A percentile compares a stretch with the other conserved stretches of the same genome.
Conservation (phyloP, 2,797 vertebrate genomes). For the Pipistrellus kuhlii region DNA sequence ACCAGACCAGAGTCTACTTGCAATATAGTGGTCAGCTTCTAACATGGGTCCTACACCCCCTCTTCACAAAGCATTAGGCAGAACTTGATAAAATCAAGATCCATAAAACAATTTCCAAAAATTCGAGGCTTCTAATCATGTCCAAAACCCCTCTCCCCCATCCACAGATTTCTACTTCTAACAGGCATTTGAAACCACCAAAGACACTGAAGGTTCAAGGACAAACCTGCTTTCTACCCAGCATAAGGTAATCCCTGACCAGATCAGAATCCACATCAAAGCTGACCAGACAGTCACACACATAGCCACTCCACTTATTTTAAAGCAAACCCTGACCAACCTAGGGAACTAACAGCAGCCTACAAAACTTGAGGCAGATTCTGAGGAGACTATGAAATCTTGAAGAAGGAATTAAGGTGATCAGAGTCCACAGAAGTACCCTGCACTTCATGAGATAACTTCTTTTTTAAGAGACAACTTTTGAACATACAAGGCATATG, state of each 20-base stretch:
- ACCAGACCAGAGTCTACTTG: neutral
- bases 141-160: neutral
- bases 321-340: constrained; percentile 1
- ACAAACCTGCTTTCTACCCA: neutral
- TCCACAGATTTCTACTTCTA: neutral
- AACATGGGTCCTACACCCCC: neutral
- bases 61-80: neutral
- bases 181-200: neutral
- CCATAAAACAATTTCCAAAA: neutral
- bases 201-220: neutral
- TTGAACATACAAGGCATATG: neutral
- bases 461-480: neutral
- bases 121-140: neutral
- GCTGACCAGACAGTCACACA: neutral
- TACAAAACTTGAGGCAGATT: neutral
- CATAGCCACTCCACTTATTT: neutral
- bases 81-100: neutral
- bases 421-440: neutral
- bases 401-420: neutral
- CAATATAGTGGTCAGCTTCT: neutral
- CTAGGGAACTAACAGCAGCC: neutral
- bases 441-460: neutral
- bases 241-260: neutral
- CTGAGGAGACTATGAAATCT: neutral
- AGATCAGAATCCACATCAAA: neutral